Evolutionary conservation across 2,888 invertebrate species (phyloP).

Genomic region (Agrotis clavis): DNA sequence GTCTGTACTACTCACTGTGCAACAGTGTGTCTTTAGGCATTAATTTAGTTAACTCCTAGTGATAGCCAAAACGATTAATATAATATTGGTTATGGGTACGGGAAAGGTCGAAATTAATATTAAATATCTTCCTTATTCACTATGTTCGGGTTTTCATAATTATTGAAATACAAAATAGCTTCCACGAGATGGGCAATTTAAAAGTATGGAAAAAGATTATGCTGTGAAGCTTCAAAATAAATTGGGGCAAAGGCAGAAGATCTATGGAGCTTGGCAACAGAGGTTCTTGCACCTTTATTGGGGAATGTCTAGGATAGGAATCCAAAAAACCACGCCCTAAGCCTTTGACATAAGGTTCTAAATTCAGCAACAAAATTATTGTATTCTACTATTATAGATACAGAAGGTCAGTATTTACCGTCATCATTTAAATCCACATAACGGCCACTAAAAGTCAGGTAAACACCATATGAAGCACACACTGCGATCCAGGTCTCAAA

Average conservation of each 20-base stretch:
- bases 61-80: not conserved
- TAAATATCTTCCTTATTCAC: not conserved
- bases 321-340: too few relatives aligned
- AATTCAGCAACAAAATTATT: not conserved
- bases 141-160: not conserved
- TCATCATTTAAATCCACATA: slow-evolving; percentile 81
- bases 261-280: not conserved
- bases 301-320: not conserved
- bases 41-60: not conserved
- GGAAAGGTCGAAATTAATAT: not conserved
- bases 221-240: not conserved
- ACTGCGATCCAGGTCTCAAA: slow-evolving; percentile 80
- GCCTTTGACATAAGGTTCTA: not conserved
- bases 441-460: slow-evolving; percentile 76
- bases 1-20: not conserved
- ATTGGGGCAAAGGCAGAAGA: not conserved
- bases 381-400: not conserved
- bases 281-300: not conserved
- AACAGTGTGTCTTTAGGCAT: not conserved
- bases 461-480: slow-evolving; percentile 75
- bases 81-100: not conserved
- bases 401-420: slow-evolving; percentile 68
- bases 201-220: not conserved
- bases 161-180: not conserved
- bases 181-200: not conserved